phyloP scores from a whole-genome alignment of 2,888 invertebrate genomes.

The Unio pictorum region DNA sequence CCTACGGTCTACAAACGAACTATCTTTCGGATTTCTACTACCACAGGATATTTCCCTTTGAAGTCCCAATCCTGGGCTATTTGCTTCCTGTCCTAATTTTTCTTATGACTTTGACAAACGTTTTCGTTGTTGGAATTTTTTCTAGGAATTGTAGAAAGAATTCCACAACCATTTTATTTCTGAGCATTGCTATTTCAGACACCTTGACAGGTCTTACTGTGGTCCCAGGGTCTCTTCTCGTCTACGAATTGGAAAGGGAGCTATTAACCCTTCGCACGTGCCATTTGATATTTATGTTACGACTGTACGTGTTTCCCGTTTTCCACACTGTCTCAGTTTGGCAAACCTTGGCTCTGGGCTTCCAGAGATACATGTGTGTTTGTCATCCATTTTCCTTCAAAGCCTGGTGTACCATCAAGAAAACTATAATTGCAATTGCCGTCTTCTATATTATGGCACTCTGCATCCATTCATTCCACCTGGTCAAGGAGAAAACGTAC shows the following conservation, averaged over 20 bases:
- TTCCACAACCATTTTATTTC: constrained; percentile 22
- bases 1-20: too few relatives aligned
- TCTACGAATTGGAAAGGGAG: constrained; percentile 13
- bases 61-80: constrained; percentile 15
- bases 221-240: constrained; percentile 23
- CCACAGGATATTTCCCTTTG: too few relatives aligned
- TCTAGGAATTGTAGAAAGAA: constrained; percentile 15
- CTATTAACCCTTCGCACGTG: constrained; percentile 12
- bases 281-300: constrained; percentile 13
- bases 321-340: too few relatives aligned
- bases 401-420: too few relatives aligned
- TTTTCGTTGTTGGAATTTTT: constrained; percentile 20
- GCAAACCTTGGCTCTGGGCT: too few relatives aligned
- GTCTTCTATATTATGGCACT: too few relatives aligned
- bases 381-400: too few relatives aligned
- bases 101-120: constrained; percentile 15
- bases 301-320: constrained; percentile 18
- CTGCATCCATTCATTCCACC: too few relatives aligned
- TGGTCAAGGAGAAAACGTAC: too few relatives aligned
- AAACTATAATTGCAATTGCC: too few relatives aligned
- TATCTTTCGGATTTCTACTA: too few relatives aligned
- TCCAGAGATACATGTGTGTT: too few relatives aligned
- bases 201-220: constrained; percentile 18
- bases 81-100: constrained; percentile 14
- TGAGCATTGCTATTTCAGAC: constrained; percentile 25